Evolutionary conservation across 2,113 vertebrate genomes (phyloP).

Genomic region (Podilymbus podiceps): DNA sequence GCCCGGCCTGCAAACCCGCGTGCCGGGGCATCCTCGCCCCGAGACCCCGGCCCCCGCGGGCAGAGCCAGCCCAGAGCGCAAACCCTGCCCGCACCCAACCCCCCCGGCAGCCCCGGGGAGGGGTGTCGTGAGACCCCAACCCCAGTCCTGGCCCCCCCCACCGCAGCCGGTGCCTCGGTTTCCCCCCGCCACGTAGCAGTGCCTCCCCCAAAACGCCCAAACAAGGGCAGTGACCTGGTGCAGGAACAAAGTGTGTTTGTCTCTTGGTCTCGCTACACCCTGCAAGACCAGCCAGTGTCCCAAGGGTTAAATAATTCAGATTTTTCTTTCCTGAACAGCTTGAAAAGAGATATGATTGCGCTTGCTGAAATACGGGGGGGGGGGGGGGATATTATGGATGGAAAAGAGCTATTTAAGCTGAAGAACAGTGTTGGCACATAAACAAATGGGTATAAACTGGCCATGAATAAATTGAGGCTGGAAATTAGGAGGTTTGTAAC

Average conservation of each 20-base stretch:
- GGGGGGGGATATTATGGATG: conserved; percentile 25
- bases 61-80: neutral
- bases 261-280: neutral
- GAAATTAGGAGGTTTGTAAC: conserved; percentile 38
- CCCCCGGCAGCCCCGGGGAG: accelerated
- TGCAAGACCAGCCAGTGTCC: neutral
- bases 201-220: neutral
- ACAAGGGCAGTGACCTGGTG: accelerated
- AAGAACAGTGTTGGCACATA: conserved; percentile 55
- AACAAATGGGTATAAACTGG: conserved; percentile 55
- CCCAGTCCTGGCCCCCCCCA: accelerated
- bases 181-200: neutral
- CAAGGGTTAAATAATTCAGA: conserved; percentile 60
- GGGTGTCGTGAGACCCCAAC: neutral
- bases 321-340: conserved; percentile 63
- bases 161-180: neutral
- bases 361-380: neutral
- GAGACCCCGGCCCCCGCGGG: accelerated
- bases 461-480: conserved; percentile 53
- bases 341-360: conserved; percentile 63
- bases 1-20: neutral
- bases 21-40: neutral
- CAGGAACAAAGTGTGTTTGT: neutral
- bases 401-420: conserved; percentile 66
- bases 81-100: neutral